Conservation (phyloP, 2,888 invertebrate genomes). For the Acanthosepion esculentum region DNA sequence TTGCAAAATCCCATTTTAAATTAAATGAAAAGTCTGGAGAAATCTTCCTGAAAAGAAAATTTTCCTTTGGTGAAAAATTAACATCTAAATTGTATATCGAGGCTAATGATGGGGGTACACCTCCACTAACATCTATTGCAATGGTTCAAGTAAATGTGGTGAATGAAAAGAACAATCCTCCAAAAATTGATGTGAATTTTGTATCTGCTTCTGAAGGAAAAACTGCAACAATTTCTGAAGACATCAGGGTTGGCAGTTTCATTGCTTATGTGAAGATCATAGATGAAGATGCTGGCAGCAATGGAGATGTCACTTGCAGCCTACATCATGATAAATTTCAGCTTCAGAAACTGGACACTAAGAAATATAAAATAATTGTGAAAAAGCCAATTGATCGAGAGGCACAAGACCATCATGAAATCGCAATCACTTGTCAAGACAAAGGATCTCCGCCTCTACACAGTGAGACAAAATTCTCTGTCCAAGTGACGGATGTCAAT, state of each 20-base stretch:
- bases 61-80: neutral
- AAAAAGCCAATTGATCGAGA: neutral
- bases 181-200: slow-evolving; percentile 22
- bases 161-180: neutral
- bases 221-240: neutral
- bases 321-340: neutral
- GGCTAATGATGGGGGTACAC: neutral
- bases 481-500: neutral
- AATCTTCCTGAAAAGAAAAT: neutral
- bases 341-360: slow-evolving; percentile 11
- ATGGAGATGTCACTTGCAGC: neutral
- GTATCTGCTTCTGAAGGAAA: slow-evolving; percentile 33
- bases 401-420: neutral
- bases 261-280: neutral
- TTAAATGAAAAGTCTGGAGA: neutral
- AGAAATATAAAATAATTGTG: neutral
- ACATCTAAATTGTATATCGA: neutral
- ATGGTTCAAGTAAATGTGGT: slow-evolving; percentile 11
- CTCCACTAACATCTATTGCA: neutral
- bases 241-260: neutral
- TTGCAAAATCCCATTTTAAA: neutral
- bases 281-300: neutral
- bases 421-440: neutral
- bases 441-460: slow-evolving; percentile 1
- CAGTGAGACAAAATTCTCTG: neutral